Percentiles rank a stretch among this genome's conserved stretches.
Conservation (phyloP, 2,888 invertebrate genomes). For the Sarcophaga rosellei region DNA sequence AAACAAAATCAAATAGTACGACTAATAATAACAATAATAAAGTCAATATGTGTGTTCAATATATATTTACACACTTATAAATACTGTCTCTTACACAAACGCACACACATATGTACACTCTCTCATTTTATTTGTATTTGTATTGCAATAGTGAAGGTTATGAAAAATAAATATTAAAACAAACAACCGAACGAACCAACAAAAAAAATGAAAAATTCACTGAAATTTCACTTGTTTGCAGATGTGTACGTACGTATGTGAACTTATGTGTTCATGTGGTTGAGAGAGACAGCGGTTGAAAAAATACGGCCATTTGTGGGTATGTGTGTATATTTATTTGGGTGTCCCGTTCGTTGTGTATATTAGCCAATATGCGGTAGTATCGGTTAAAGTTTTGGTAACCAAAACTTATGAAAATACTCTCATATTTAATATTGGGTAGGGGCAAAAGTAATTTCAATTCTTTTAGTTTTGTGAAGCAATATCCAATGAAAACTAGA, state of each 20-base stretch:
- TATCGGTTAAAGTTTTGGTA: conserved; percentile 40
- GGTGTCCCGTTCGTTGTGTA: not conserved
- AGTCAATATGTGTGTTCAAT: conserved; percentile 42
- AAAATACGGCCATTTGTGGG: not conserved
- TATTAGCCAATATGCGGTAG: conserved; percentile 40
- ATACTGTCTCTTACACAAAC: not conserved
- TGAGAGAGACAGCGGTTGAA: not conserved
- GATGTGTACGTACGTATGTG: not conserved
- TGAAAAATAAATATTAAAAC: conserved; percentile 13
- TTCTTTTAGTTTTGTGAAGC: too few relatives aligned
- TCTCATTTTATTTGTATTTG: not conserved
- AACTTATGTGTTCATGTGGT: not conserved
- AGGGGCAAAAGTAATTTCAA: not conserved
- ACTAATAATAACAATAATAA: conserved; percentile 49
- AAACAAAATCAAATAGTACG: conserved; percentile 19
- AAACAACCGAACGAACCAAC: not conserved
- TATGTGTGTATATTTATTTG: conserved; percentile 2
- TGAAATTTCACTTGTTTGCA: not conserved
- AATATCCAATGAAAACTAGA: not conserved
- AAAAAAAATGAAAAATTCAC: not conserved
- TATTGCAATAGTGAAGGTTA: conserved; percentile 24
- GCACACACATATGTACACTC: not conserved
- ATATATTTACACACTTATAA: conserved; percentile 2
- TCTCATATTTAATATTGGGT: not conserved
- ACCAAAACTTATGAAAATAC: not conserved